Evolutionary conservation across 2,113 vertebrate species (phyloP), one percentile per base, ranked within the genome.

Genomic region (Sterrhoptilus dennistouni): DNA sequence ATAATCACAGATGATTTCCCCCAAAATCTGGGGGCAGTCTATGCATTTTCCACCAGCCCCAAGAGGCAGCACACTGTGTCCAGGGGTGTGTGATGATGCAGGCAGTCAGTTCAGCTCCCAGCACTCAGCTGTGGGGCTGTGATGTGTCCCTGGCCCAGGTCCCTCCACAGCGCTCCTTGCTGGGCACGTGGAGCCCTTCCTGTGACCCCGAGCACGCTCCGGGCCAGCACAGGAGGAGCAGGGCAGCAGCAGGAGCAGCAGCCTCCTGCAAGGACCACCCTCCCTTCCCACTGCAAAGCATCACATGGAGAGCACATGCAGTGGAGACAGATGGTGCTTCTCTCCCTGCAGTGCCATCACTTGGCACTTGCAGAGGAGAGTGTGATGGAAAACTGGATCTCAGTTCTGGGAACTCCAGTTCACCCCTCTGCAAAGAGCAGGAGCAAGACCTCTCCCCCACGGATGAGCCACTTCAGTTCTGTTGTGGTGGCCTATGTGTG

Each of bases 101-200:
- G 60, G 45, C 22, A 21, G 1, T 23, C 28, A 10, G 53, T 29
- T 56, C 16, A 23, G 71, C 44, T 60, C 80, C 28, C 6, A 0
- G 2, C n/a, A 8, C 44, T 12, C 17, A 1, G 52, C 25, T 15
- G 44, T 35, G 50, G 49, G 1, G 71, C 59, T 65, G 45, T 9
- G 1, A 8, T 1, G 31, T 50, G 50, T 7, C 28, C 23, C 27
- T 53, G 57, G 36, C 79, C 15, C 54, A 8, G 65, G 9, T 44
- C 5, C 59, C 68, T 47, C 38, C 1, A 0, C 65, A 19, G 8
- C 0, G 19, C 2, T 20, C 35, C 52, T 44, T 15, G 64, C 68
- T 44, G 71, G 17, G 44, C 2, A 3, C n/a, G 2, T 5, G 74
- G 12, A 69, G 66, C 50, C 57, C 31, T 40, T 5, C 35, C 44